These are phyloP conservation scores for Flexamia atlantica DNA, from an alignment of 2,888 invertebrate species.

Conservation along the genomic window DNA sequence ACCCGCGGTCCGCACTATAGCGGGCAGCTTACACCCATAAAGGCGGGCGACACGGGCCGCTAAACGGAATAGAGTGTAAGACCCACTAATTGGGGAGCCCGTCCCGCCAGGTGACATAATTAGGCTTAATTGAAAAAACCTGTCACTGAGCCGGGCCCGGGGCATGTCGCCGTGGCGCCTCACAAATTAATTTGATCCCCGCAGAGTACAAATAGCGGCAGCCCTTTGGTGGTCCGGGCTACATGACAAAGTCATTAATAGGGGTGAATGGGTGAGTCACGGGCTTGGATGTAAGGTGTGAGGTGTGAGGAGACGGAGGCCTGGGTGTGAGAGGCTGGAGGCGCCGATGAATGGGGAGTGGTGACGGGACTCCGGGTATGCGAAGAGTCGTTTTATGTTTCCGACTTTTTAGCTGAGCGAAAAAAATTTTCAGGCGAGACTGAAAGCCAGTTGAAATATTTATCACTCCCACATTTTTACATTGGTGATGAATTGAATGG, in stretches of 20 bases:
- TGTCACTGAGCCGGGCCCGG: slow-evolving; percentile 26
- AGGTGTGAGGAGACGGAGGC: slow-evolving; percentile 20
- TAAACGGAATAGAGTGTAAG: slow-evolving; percentile 49
- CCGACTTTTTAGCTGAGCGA: too few species aligned
- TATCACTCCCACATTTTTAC: too few species aligned
- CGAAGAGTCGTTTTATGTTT: too few species aligned
- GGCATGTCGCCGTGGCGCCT: slow-evolving; percentile 41
- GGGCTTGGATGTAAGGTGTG: slow-evolving; percentile 55
- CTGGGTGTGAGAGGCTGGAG: neutral
- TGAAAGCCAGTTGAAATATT: too few species aligned
- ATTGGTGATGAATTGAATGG: too few species aligned
- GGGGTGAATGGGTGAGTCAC: slow-evolving; percentile 63
- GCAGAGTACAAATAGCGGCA: slow-evolving; percentile 55
- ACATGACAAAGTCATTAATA: slow-evolving; percentile 47
- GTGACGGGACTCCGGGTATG: neutral
- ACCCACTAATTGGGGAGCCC: slow-evolving; percentile 55
- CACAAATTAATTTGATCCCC: slow-evolving; percentile 54
- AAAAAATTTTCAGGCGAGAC: too few species aligned
- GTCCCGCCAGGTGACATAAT: slow-evolving; percentile 56
- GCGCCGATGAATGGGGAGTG: neutral
- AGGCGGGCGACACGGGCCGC: slow-evolving; percentile 38
- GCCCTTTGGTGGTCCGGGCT: slow-evolving; percentile 51
- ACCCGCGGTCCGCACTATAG: neutral
- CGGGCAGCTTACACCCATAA: slow-evolving; percentile 38
- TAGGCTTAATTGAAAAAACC: slow-evolving; percentile 59